These are phyloP conservation scores for Pachliopta kotzebuea DNA, from an alignment of 2,888 invertebrate genomes.

Conservation along the genomic window DNA sequence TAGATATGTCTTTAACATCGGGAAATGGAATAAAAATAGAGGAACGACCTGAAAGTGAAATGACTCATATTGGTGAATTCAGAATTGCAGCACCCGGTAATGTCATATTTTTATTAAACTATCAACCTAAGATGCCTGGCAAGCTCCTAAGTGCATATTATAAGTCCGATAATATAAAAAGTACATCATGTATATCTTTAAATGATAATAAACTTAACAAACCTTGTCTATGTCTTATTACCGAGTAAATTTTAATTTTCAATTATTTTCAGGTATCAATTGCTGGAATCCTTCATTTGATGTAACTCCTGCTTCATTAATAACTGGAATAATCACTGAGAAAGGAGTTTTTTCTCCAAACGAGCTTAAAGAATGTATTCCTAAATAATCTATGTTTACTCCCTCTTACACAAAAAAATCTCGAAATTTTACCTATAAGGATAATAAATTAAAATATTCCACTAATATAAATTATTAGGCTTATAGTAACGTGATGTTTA, in stretches of 20 bases:
- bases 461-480: slow-evolving; percentile 12
- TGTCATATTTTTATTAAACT: slow-evolving; percentile 8
- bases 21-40: slow-evolving; percentile 96
- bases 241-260: too few species aligned
- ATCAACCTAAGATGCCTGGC: neutral
- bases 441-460: slow-evolving; percentile 6
- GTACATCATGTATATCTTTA: too few species aligned
- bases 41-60: slow-evolving; percentile 93
- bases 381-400: slow-evolving; percentile 29
- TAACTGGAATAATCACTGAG: slow-evolving; percentile 97
- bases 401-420: neutral
- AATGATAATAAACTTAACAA: too few species aligned
- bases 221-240: too few species aligned
- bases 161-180: too few species aligned
- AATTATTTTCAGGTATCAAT: slow-evolving; percentile 84
- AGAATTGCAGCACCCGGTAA: slow-evolving; percentile 93
- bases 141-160: too few species aligned
- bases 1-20: slow-evolving; percentile 88
- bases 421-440: neutral
- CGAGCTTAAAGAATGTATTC: slow-evolving; percentile 53
- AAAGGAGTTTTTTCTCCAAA: slow-evolving; percentile 89
- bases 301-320: slow-evolving; percentile 95
- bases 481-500: slow-evolving; percentile 20
- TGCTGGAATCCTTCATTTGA: slow-evolving; percentile 99
- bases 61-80: slow-evolving; percentile 93